phyloP scores from a whole-genome alignment of 2,797 vertebrate species.

The Gambelia wislizenii region DNA sequence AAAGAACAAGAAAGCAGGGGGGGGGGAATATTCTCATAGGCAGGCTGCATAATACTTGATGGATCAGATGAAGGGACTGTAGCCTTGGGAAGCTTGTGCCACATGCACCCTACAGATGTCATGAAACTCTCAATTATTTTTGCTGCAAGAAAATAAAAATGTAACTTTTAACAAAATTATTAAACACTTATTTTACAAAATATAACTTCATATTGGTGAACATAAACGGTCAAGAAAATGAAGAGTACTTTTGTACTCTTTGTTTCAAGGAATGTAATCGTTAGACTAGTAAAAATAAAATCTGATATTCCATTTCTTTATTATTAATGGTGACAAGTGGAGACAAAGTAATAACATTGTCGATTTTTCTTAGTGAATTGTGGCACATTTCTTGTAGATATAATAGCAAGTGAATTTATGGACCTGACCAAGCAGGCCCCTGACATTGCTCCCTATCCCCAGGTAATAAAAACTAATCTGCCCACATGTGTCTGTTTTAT shows the following conservation, averaged over 20 bases:
- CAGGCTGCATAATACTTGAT: background rate
- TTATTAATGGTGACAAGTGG: background rate
- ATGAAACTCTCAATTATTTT: background rate
- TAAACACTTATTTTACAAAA: too few relatives aligned
- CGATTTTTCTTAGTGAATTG: conserved; percentile 13
- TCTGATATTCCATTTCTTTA: background rate
- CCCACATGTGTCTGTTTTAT: background rate
- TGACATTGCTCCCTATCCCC: conserved; percentile 7
- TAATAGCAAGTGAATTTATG: conserved; percentile 33
- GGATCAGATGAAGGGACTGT: background rate
- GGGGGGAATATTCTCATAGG: background rate
- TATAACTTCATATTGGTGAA: background rate
- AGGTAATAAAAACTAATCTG: conserved; percentile 32
- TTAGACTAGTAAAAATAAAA: background rate
- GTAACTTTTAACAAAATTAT: too few relatives aligned
- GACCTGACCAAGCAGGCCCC: conserved; percentile 25
- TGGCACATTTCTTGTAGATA: conserved; percentile 24
- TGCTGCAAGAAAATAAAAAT: background rate
- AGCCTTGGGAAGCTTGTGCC: background rate
- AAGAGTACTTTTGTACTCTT: background rate
- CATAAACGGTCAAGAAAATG: background rate
- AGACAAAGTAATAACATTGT: background rate
- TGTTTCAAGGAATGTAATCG: background rate
- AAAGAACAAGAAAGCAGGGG: too few relatives aligned
- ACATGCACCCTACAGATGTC: too few relatives aligned